Evolutionary conservation across 2,113 vertebrate genomes (phyloP).

Genomic region (Leptosomus discolor): DNA sequence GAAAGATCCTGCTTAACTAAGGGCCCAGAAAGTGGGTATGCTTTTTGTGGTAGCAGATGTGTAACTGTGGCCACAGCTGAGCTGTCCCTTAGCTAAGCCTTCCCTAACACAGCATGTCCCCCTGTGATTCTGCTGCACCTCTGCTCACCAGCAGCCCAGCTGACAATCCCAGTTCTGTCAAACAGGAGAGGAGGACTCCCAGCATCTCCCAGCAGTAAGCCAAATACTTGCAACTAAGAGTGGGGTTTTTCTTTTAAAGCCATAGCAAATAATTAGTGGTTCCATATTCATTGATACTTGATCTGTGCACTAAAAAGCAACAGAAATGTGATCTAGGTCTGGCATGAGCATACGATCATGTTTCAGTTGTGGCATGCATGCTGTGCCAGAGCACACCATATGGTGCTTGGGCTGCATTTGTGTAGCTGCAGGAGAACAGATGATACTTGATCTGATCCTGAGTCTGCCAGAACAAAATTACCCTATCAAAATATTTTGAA

Average conservation of each 20-base stretch:
- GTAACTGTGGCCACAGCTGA: background rate
- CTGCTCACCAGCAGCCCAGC: background rate
- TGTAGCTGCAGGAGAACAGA: slow-evolving; percentile 14
- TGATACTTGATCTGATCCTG: slow-evolving; percentile 13
- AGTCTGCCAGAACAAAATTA: slow-evolving; percentile 48
- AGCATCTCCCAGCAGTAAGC: background rate
- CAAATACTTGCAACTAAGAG: background rate
- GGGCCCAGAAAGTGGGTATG: background rate
- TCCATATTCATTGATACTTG: background rate
- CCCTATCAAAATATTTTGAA: slow-evolving; percentile 42
- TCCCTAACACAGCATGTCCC: background rate
- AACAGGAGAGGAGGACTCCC: background rate
- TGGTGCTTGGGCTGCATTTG: slow-evolving; percentile 24
- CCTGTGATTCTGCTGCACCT: background rate
- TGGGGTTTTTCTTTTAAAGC: background rate
- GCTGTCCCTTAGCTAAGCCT: background rate
- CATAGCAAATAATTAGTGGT: background rate
- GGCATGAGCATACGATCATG: background rate
- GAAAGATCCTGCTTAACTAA: background rate
- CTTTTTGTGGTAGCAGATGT: background rate
- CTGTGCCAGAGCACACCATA: background rate
- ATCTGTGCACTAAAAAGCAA: background rate
- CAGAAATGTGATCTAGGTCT: background rate
- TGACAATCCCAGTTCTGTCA: background rate
- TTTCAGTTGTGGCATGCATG: background rate